Base-by-base conservation (phyloP, 2,113 vertebrate genomes). In the Oryzias javanicus region DNA sequence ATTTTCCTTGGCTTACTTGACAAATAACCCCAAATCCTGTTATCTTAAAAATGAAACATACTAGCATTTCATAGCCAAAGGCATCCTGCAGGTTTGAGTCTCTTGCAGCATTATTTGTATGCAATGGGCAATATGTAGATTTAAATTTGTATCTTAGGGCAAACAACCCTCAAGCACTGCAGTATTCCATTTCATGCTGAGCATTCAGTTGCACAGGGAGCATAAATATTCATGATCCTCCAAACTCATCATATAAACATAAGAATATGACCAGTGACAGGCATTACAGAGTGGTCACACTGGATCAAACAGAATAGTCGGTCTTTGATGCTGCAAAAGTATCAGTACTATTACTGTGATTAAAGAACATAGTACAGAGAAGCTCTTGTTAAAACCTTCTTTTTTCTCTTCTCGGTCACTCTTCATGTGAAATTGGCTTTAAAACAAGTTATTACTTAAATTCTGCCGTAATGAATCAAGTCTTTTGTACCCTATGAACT, bases 161-260 rank as follows among this genome's bases (percentile, higher is more conserved):
- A 85, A 86, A 86, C 74, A 83, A 81, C 72, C 77, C 76, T 86
- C 70, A 75, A 87, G 78, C 66, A 80, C 81, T 18, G 47, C 73
- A 72, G 74, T 82, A 67, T 81, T 85, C 73, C 83, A 79, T 86
- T 79, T 85, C 78, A 84, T 73, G 78, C 70, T 74, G 74, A 87
- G 73, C 72, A 70, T 82, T 84, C 75, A 82, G 75, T 77, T 79
- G 70, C 74, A 79, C 35, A 44, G 52, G 57, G 53, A 27, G 27
- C 82, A 87, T 90, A 82, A 80, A 91, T 88, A 90, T 91, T 81
- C 84, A 90, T 86, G 83, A 83, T 80, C 62, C 59, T 73, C 62
- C 62, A 66, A 84, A 81, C 52, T 57, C 59, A 59, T 80, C 75
- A 87, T 84, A 88, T 85, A 88, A 90, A 90, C 88, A 88, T 78